phyloP scores from a whole-genome alignment of 2,113 vertebrate genomes.

The Cervus canadensis region DNA sequence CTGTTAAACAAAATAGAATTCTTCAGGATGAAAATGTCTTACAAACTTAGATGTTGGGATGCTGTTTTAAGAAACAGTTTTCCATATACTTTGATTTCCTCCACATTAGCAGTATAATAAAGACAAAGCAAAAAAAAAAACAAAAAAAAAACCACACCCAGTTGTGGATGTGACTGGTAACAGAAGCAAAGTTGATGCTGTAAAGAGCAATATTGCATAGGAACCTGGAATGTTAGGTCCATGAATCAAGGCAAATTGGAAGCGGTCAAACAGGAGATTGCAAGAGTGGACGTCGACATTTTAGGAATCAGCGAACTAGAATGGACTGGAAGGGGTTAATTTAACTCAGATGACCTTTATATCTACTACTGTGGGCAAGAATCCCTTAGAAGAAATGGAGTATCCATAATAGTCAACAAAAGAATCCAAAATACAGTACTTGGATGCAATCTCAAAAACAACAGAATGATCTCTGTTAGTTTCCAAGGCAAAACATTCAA shows the following conservation, averaged over 20 bases:
- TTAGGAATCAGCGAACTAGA: rapidly evolving
- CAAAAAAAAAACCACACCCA: neutral
- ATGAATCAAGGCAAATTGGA: neutral
- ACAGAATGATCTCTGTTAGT: neutral
- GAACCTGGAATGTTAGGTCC: neutral
- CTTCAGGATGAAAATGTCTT: neutral
- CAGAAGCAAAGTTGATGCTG: neutral
- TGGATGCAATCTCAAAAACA: neutral
- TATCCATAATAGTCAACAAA: neutral
- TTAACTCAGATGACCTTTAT: neutral
- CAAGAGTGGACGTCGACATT: neutral
- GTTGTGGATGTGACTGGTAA: neutral
- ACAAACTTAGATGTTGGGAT: neutral
- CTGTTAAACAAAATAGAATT: neutral
- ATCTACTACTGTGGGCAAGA: neutral
- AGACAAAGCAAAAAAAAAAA: neutral
- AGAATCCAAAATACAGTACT: neutral
- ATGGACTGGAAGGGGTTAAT: neutral
- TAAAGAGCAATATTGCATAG: neutral
- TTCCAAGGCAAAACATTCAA: neutral
- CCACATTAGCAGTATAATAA: neutral
- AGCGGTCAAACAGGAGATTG: neutral
- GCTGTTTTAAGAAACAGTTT: neutral
- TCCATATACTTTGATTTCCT: neutral
- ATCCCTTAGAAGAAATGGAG: neutral